Conservation (phyloP, 2,797 vertebrate species). For the Iguana delicatissima region DNA sequence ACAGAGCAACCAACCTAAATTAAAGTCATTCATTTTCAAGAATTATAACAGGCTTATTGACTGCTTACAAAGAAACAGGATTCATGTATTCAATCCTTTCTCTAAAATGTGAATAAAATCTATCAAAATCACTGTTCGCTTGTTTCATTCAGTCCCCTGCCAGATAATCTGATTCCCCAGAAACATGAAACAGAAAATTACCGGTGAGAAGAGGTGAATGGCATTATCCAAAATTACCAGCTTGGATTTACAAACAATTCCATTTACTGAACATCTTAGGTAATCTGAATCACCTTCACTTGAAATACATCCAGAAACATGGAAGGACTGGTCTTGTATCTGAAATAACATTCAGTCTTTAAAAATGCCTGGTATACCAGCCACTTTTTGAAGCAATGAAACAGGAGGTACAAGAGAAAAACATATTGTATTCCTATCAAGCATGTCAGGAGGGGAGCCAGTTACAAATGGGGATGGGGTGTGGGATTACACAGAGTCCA, state of each 20-base stretch:
- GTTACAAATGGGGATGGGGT: too few species aligned
- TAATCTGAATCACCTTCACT: constrained; percentile 81
- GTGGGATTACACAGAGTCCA: too few species aligned
- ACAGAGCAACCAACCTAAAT: constrained; percentile 2
- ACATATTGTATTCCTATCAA: background rate
- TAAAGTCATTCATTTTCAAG: constrained; percentile 19
- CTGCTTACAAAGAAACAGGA: background rate
- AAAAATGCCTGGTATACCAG: background rate
- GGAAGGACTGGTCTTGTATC: constrained; percentile 84
- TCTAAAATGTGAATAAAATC: background rate
- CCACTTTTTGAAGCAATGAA: background rate
- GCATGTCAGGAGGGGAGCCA: background rate
- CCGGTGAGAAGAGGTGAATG: constrained; percentile 92
- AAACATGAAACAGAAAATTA: constrained; percentile 71
- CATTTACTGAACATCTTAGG: constrained; percentile 89
- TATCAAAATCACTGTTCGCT: background rate
- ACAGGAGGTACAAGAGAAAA: background rate
- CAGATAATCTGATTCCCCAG: background rate
- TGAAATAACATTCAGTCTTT: constrained; percentile 69
- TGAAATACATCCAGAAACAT: constrained; percentile 85
- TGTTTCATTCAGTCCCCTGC: background rate
- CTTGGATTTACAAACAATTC: constrained; percentile 86
- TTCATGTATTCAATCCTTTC: constrained; percentile 5
- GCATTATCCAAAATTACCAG: constrained; percentile 89
- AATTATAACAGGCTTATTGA: constrained; percentile 6